Evolutionary conservation across 2,888 invertebrate genomes (phyloP).

Genomic region (Loripinus fragilis): DNA sequence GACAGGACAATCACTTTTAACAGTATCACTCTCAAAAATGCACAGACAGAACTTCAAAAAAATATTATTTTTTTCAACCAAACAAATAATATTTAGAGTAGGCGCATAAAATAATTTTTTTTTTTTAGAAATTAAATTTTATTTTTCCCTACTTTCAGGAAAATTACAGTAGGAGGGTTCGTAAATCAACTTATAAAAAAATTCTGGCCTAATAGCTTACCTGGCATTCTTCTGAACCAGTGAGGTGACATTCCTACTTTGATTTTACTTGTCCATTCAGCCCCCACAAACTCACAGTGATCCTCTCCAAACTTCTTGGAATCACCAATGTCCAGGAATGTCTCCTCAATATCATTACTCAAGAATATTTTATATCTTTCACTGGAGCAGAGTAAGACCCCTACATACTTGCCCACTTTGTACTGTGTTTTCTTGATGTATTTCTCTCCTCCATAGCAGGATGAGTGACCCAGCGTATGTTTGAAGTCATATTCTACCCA

Average conservation of each 20-base stretch:
- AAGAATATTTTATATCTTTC: slow-evolving; percentile 75
- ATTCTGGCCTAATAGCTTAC: too few species aligned
- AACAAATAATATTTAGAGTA: too few species aligned
- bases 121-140: too few species aligned
- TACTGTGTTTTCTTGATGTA: slow-evolving; percentile 67
- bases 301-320: slow-evolving; percentile 72
- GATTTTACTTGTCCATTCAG: slow-evolving; percentile 29
- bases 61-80: too few species aligned
- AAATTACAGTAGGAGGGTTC: too few species aligned
- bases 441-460: slow-evolving; percentile 66
- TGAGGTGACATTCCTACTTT: slow-evolving; percentile 38
- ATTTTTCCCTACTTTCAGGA: too few species aligned
- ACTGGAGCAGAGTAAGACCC: slow-evolving; percentile 74
- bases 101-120: too few species aligned
- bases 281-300: slow-evolving; percentile 79
- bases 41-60: too few species aligned
- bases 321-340: slow-evolving; percentile 76
- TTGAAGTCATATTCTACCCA: slow-evolving; percentile 73
- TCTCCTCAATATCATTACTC: slow-evolving; percentile 64
- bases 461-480: slow-evolving; percentile 59
- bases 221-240: slow-evolving; percentile 28
- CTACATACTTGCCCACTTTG: slow-evolving; percentile 66
- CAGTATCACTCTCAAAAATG: too few species aligned
- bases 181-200: too few species aligned
- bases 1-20: too few species aligned